Conservation (phyloP, 2,888 invertebrate genomes). For the Agrochola litura region DNA sequence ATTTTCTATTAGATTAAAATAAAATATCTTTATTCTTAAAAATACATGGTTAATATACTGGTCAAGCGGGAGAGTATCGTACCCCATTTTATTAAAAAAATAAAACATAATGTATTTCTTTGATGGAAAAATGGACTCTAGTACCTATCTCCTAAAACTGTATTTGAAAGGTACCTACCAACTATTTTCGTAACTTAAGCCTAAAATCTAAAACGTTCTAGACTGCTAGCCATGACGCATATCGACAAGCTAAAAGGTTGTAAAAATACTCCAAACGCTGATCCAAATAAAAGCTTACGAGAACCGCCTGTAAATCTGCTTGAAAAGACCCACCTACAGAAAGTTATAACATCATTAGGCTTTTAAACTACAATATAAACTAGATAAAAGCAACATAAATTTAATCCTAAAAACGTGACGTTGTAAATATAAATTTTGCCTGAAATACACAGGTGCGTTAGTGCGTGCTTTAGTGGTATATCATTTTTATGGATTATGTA, state of each 20-base stretch:
- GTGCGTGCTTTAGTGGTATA: neutral
- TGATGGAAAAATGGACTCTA: no score
- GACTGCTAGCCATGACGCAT: neutral
- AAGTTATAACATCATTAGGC: conserved; percentile 50
- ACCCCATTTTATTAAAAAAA: neutral
- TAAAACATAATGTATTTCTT: neutral
- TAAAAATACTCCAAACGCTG: conserved; percentile 37
- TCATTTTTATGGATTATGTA: conserved; percentile 22
- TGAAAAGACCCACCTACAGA: conserved; percentile 19
- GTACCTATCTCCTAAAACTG: neutral
- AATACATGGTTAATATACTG: neutral
- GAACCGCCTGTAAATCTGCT: conserved; percentile 27
- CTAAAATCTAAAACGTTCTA: neutral
- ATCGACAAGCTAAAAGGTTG: conserved; percentile 28
- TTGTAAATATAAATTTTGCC: conserved; percentile 38
- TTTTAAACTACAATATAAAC: conserved; percentile 54
- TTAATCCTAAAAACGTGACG: conserved; percentile 21
- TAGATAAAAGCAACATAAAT: conserved; percentile 53
- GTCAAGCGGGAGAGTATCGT: neutral
- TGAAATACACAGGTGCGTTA: conserved; percentile 41
- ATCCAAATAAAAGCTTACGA: conserved; percentile 24
- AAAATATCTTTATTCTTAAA: no score
- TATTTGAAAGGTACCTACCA: neutral
- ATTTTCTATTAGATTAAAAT: no score
- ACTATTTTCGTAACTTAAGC: conserved; percentile 8